A percentile compares a stretch with the other conserved stretches of the same genome.
Evolutionary conservation across 2,113 vertebrate species (phyloP).

Genomic region (Phylloscopus trochilus): DNA sequence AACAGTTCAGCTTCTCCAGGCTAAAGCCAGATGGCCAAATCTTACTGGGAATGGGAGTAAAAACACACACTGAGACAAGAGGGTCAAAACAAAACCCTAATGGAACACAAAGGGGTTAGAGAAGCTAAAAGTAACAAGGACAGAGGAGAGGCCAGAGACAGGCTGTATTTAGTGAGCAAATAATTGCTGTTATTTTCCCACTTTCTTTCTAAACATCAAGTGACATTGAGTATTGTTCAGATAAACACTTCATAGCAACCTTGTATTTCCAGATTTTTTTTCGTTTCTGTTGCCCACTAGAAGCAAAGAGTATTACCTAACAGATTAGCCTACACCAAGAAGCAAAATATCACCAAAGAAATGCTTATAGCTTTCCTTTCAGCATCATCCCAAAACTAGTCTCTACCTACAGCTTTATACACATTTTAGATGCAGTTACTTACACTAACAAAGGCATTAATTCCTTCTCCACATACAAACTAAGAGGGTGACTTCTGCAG

Average conservation of each 20-base stretch:
- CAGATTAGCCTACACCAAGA: neutral
- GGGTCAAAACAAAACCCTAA: neutral
- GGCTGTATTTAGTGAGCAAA: neutral
- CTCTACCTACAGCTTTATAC: neutral
- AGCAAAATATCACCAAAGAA: neutral
- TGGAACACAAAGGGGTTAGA: neutral
- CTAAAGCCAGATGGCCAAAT: neutral
- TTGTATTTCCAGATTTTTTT: neutral
- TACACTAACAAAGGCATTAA: neutral
- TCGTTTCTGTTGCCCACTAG: neutral
- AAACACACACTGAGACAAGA: neutral
- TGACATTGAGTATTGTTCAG: neutral
- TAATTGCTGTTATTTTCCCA: neutral
- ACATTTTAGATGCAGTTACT: neutral
- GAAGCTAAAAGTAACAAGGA: neutral
- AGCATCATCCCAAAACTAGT: neutral
- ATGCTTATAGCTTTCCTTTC: neutral
- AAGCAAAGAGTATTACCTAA: neutral
- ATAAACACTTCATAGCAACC: neutral
- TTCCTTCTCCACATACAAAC: neutral
- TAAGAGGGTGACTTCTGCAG: neutral
- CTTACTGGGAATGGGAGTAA: neutral
- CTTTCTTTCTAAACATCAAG: neutral
- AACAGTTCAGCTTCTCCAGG: neutral
- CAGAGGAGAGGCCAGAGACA: neutral